Conservation (phyloP, 2,888 invertebrate species). For the Herminia tarsipennalis region DNA sequence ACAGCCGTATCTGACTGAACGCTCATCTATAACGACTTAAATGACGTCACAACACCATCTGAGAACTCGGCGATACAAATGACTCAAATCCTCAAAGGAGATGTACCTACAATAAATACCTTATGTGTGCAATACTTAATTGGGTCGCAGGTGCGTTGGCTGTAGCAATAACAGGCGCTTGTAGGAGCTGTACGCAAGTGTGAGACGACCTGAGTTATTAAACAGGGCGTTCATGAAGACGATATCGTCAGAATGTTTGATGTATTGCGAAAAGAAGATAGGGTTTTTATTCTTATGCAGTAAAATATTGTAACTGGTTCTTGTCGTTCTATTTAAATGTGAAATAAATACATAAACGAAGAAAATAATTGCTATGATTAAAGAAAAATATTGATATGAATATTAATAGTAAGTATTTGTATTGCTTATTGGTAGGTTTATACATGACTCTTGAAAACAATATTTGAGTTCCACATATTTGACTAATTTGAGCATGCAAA, state of each 20-base stretch:
- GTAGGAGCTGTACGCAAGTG: constrained; percentile 43
- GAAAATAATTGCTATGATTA: too few relatives aligned
- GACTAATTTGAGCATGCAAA: too few relatives aligned
- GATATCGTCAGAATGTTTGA: constrained; percentile 18
- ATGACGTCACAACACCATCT: background rate
- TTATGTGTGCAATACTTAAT: constrained; percentile 62
- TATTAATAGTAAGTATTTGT: too few relatives aligned
- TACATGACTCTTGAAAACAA: too few relatives aligned
- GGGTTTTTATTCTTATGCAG: too few relatives aligned
- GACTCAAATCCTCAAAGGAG: constrained; percentile 39
- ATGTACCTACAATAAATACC: constrained; percentile 20
- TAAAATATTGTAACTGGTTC: too few relatives aligned
- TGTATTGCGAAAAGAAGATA: too few relatives aligned
- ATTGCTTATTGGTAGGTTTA: too few relatives aligned
- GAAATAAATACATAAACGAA: too few relatives aligned
- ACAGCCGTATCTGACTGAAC: background rate
- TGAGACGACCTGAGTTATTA: constrained; percentile 25
- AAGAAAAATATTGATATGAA: too few relatives aligned
- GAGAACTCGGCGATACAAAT: background rate
- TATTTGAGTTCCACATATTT: too few relatives aligned
- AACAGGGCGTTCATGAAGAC: constrained; percentile 20
- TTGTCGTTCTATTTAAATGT: too few relatives aligned
- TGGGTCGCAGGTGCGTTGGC: constrained; percentile 70
- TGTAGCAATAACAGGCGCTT: constrained; percentile 53
- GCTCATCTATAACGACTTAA: background rate